Conservation (phyloP, 2,113 vertebrate genomes). For the Epinephelus fuscoguttatus region DNA sequence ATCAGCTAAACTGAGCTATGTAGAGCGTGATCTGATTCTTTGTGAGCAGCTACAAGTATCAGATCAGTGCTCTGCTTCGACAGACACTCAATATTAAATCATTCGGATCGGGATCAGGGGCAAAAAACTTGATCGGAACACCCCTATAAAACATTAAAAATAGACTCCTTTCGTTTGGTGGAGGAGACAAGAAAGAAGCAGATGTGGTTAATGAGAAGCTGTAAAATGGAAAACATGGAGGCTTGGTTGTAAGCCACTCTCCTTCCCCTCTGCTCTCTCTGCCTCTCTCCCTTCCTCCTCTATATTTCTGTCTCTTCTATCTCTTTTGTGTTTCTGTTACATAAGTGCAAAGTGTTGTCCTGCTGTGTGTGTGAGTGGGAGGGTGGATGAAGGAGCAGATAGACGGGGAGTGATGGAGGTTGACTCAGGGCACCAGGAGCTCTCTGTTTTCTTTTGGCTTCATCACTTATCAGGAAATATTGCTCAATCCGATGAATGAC, state of each 20-base stretch:
- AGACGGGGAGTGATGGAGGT: constrained; percentile 18
- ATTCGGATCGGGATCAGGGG: no score
- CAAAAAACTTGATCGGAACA: no score
- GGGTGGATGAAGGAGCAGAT: background rate
- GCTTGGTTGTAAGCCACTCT: constrained; percentile 14
- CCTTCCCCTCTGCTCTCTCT: constrained; percentile 10
- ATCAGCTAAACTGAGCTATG: no score
- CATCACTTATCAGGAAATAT: background rate
- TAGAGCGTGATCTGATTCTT: no score
- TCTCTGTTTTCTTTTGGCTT: background rate
- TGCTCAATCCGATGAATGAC: background rate
- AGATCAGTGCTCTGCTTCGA: no score
- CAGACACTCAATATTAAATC: no score
- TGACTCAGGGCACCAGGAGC: constrained; percentile 8
- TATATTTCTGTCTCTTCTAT: background rate
- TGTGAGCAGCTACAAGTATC: no score
- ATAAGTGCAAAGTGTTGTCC: constrained; percentile 8
- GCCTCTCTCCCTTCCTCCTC: constrained; percentile 19
- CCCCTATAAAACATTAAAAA: background rate
- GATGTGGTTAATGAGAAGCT: constrained; percentile 23
- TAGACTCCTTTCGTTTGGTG: background rate
- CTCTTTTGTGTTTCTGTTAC: constrained; percentile 26
- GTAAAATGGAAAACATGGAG: constrained; percentile 14
- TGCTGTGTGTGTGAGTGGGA: constrained; percentile 34
- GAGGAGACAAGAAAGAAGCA: constrained; percentile 1